Evolutionary conservation across 2,113 vertebrate genomes (phyloP), one percentile per base, ranked within the genome.

Genomic region (Lepidothrix coronata): DNA sequence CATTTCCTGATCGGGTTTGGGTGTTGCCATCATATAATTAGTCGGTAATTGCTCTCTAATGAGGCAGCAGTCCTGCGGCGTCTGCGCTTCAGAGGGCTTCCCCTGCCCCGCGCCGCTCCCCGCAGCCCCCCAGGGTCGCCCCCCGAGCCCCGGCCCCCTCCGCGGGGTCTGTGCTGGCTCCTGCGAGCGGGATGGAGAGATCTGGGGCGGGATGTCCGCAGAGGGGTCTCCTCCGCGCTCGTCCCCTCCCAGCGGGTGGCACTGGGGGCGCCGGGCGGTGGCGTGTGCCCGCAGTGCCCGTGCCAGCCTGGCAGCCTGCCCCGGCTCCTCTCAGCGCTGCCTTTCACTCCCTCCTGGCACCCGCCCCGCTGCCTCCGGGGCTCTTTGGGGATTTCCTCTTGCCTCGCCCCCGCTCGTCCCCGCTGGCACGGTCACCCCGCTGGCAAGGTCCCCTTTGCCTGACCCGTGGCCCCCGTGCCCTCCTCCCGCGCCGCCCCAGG

Each of bases 21-120:
- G 96, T 46, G 96, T 95, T 88, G 25, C 92, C 85, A 8, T 23
- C 43, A 0, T 23, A 3, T 93, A 95, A 97, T 94, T 85, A 93
- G 71, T 27, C 84, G 19, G 19, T 92, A 95, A 96, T 96, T 93
- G 67, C 92, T 88, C 88, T 33, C 12, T 94, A 93, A 94, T 58
- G 85, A 95, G 85, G 78, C 44, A 44, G 59, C 74, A 41, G 70
- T 79, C 88, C 90, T 83, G 93, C 1, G 90, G 92, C 7, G 81
- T 12, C 70, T 48, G 67, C 25, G 46, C 67, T 76, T 28, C 30
- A 10, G 28, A 92, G 66, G 49, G 35, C 27, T 81, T 90, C 44
- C 75, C 63, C 54, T 2, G 15, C 31, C 54, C 35, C 5, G 2
- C 37, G 76, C n/a, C 1, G 18, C 27, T 78, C 77, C 80, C 49